Percentiles rank a stretch among this genome's conserved stretches.
These are phyloP conservation scores for Xiphophorus maculatus DNA, from an alignment of 2,113 vertebrate genomes.

Conservation along the genomic window DNA sequence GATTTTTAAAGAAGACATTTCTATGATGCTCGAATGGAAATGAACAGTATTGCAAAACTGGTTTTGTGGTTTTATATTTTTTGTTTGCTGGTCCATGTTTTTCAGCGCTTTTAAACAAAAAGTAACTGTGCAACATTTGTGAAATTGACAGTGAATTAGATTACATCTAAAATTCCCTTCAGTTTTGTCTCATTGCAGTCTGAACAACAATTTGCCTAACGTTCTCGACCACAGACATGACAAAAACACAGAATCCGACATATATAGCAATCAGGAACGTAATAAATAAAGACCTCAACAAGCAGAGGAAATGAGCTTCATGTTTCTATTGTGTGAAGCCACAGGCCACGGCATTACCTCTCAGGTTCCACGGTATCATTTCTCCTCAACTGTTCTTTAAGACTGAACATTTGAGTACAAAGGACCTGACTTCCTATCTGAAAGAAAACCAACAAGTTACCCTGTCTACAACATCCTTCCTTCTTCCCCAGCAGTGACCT, in stretches of 20 bases:
- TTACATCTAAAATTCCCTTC: conserved; percentile 12
- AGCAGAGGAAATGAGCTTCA: background rate
- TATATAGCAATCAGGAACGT: background rate
- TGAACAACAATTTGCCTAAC: background rate
- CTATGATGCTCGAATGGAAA: too few relatives aligned
- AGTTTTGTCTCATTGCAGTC: too few relatives aligned
- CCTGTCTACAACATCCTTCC: conserved; percentile 58
- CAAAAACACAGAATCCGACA: background rate
- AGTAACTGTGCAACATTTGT: conserved; percentile 6
- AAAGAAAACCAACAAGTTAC: conserved; percentile 53
- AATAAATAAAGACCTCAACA: background rate
- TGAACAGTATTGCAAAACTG: too few relatives aligned
- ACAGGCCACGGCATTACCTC: background rate
- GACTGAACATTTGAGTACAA: conserved; percentile 26
- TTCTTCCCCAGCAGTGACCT: conserved; percentile 58
- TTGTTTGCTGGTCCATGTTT: background rate
- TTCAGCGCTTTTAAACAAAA: background rate
- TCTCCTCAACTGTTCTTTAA: background rate
- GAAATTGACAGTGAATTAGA: conserved; percentile 9
- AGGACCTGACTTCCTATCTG: conserved; percentile 62
- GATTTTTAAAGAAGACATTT: too few relatives aligned
- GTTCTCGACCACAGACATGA: background rate
- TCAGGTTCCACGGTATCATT: background rate
- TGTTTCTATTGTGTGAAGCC: background rate
- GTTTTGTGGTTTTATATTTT: background rate